These are phyloP conservation scores for Sinocyclocheilus anophthalmus DNA, from an alignment of 2,113 vertebrate species.

Conservation along the genomic window DNA sequence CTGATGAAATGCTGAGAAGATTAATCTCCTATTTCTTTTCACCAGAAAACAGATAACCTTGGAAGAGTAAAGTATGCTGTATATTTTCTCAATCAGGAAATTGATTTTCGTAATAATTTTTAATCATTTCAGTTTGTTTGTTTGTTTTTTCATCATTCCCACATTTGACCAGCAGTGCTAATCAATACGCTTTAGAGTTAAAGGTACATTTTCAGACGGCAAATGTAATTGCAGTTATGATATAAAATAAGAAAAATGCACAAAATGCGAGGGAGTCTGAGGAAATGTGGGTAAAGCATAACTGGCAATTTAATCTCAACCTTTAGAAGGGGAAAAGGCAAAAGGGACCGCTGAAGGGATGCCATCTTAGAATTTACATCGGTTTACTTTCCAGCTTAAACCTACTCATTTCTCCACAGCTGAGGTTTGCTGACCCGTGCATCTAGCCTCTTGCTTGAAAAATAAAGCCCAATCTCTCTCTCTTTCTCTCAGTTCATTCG, in stretches of 20 bases:
- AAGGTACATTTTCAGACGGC: background rate
- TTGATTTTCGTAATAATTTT: conserved; percentile 35
- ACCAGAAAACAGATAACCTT: conserved; percentile 39
- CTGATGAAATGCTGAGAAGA: conserved; percentile 54
- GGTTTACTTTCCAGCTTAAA: conserved; percentile 77
- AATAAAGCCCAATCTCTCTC: conserved; percentile 55
- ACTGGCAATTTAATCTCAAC: conserved; percentile 57
- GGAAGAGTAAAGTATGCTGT: conserved; percentile 1
- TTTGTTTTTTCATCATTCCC: background rate
- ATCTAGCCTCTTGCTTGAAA: conserved; percentile 61
- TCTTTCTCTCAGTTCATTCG: background rate
- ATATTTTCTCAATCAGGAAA: conserved; percentile 30
- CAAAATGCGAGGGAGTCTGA: conserved; percentile 20
- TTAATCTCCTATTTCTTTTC: conserved; percentile 48
- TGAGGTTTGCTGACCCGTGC: conserved; percentile 71
- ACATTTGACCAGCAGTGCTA: background rate
- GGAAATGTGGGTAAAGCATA: conserved; percentile 34
- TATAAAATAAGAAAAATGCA: background rate
- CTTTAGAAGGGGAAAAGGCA: conserved; percentile 43
- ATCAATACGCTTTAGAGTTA: background rate
- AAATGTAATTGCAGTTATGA: background rate
- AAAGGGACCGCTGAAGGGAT: conserved; percentile 41
- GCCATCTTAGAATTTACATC: conserved; percentile 76
- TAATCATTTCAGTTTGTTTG: background rate
- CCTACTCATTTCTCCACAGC: conserved; percentile 58